Base-by-base conservation (phyloP, 2,113 vertebrate genomes). In the mouse (Mus musculus) region DNA sequence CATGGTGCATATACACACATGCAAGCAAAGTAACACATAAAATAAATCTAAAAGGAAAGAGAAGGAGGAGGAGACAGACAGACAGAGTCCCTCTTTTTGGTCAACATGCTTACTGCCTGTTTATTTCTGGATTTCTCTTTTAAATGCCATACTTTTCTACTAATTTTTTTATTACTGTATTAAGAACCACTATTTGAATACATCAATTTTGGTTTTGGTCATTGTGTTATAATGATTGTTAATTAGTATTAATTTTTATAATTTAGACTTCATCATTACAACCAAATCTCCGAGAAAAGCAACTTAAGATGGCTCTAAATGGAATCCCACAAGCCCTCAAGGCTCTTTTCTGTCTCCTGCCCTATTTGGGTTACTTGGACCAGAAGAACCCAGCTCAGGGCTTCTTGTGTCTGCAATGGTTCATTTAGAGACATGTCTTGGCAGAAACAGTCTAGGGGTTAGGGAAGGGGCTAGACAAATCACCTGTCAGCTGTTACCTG, bases 91-190 rank as follows among this genome's bases (percentile, higher is more conserved):
- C 93, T 93, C 17, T 36, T 91, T 3, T 80, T 22, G 28, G n/a
- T 49, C 33, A 80, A 52, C 2, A 39, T 86, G 28, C 80, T 89
- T 61, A 78, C 56, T 59, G 22, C 46, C 24, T 36, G 69, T 63
- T 59, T 89, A 76, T 90, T 88, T 87, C 67, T 71, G 42, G 49
- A 8, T 77, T 93, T 92, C 56, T 94, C 61, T 90, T 92, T 89
- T 80, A 75, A 93, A 67, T 93, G 52, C 71, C 17, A 71, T 42
- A 52, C 67, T 67, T 93, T 92, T 86, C 16, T 89, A 9, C 39
- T 77, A 36, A 52, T 86, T 67, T 93, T 89, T 86, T 12, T 89
- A 9, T 30, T 77, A 36, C 12, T 26, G n/a, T 19, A 9, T 81
- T 7, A 71, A 49, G 24, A 89, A n/a, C 46, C 67, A 78, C 46